These are phyloP conservation scores for Diaprepes abbreviatus DNA, from an alignment of 2,888 invertebrate genomes.

Conservation along the genomic window DNA sequence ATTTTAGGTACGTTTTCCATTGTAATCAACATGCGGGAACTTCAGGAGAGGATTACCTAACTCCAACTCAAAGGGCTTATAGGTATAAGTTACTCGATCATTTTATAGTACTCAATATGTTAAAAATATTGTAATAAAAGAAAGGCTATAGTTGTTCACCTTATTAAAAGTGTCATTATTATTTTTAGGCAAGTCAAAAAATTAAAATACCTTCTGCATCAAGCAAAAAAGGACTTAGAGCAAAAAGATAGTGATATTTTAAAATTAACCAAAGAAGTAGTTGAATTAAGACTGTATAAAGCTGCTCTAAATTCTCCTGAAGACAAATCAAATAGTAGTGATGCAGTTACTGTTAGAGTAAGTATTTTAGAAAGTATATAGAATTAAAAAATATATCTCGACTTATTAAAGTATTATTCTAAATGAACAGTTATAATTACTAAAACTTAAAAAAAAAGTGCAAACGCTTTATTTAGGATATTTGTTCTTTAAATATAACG, in stretches of 20 bases:
- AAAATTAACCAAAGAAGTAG: slow-evolving; percentile 71
- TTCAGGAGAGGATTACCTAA: slow-evolving; percentile 86
- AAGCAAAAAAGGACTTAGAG: slow-evolving; percentile 83
- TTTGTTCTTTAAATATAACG: too few species aligned
- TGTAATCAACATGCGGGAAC: slow-evolving; percentile 85
- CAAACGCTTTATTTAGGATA: too few species aligned
- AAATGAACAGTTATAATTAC: too few species aligned
- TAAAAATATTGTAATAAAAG: too few species aligned
- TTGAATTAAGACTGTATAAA: slow-evolving; percentile 84
- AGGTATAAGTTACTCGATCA: slow-evolving; percentile 58
- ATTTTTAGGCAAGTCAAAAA: slow-evolving; percentile 77
- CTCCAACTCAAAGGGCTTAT: slow-evolving; percentile 89
- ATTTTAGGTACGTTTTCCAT: slow-evolving; percentile 83
- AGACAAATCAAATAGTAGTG: slow-evolving; percentile 73
- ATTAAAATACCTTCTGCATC: slow-evolving; percentile 79
- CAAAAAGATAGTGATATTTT: slow-evolving; percentile 87
- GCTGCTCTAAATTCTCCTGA: slow-evolving; percentile 85
- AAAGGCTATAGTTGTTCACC: background rate
- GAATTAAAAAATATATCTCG: too few species aligned
- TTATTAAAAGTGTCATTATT: background rate
- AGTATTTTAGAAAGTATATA: slow-evolving; percentile 69
- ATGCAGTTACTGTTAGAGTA: slow-evolving; percentile 73
- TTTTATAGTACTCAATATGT: too few species aligned
- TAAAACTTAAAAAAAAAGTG: too few species aligned
- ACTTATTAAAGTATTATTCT: too few species aligned